phyloP scores from a whole-genome alignment of 2,113 vertebrate genomes.

The Pitta sordida region DNA sequence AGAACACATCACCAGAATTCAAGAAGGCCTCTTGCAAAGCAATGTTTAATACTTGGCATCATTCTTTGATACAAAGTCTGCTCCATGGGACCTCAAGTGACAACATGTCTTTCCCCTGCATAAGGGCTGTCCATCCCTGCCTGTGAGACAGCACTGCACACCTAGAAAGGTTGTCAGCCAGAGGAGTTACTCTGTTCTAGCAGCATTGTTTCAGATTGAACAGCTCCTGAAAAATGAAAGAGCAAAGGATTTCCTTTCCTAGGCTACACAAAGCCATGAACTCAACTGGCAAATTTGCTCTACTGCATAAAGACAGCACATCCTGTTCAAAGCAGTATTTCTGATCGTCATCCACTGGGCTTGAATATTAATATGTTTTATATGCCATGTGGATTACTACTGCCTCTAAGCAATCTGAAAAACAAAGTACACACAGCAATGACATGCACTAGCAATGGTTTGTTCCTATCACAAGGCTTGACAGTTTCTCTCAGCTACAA shows the following conservation, averaged over 20 bases:
- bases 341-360: not conserved
- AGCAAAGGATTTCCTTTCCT: not conserved
- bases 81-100: not conserved
- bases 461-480: not conserved
- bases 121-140: accelerated
- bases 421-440: not conserved
- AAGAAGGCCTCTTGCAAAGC: not conserved
- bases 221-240: not conserved
- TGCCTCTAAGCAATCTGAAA: not conserved
- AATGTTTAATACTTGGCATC: not conserved
- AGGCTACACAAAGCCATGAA: not conserved
- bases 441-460: not conserved
- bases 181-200: not conserved
- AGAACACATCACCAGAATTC: not conserved
- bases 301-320: not conserved
- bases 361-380: not conserved
- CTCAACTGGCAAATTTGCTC: not conserved
- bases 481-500: not conserved
- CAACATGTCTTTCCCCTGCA: not conserved
- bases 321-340: not conserved
- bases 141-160: accelerated
- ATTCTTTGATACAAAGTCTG: not conserved
- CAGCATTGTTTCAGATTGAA: not conserved
- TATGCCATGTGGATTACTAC: not conserved
- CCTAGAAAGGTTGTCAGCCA: not conserved